These are phyloP conservation scores for Scaptodrosophila latifasciaeformis DNA, from an alignment of 2,888 invertebrate species.

Conservation along the genomic window DNA sequence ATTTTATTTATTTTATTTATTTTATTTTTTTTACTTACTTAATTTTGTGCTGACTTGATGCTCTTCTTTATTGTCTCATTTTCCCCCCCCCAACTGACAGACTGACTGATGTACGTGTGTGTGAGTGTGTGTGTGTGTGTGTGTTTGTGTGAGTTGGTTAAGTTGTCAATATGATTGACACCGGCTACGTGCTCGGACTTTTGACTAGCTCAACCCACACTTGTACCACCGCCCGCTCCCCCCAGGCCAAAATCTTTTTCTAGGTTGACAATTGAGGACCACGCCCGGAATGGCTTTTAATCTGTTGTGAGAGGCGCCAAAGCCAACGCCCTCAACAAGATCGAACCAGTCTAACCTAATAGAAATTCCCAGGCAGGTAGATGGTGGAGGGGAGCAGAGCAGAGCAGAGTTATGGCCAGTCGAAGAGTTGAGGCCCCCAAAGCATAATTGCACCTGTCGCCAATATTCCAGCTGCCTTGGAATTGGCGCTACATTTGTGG, in stretches of 20 bases:
- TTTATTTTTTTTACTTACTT: conserved; percentile 17
- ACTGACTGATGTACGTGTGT: too few relatives aligned
- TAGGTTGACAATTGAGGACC: too few relatives aligned
- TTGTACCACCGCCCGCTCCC: too few relatives aligned
- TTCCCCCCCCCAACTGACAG: not conserved
- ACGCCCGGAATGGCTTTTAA: too few relatives aligned
- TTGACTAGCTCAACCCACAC: not conserved
- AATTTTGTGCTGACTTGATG: conserved; percentile 17
- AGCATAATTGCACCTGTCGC: conserved; percentile 64
- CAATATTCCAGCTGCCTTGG: conserved; percentile 10
- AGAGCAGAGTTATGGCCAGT: not conserved
- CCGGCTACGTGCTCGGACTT: conserved; percentile 55
- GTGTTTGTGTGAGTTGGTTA: conserved; percentile 27
- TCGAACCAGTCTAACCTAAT: too few relatives aligned
- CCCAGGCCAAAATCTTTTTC: too few relatives aligned
- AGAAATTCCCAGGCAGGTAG: too few relatives aligned
- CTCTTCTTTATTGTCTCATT: conserved; percentile 18
- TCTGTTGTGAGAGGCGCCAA: too few relatives aligned
- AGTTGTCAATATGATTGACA: conserved; percentile 68
- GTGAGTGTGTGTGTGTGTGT: conserved; percentile 1
- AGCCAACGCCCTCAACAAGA: too few relatives aligned
- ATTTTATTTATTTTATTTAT: conserved; percentile 52
- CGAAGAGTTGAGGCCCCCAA: conserved; percentile 2
- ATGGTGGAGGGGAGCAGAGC: conserved; percentile 4
- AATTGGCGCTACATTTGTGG: conserved; percentile 54